Conservation (phyloP, 2,888 invertebrate genomes). For the Pyrocoelia pectoralis region DNA sequence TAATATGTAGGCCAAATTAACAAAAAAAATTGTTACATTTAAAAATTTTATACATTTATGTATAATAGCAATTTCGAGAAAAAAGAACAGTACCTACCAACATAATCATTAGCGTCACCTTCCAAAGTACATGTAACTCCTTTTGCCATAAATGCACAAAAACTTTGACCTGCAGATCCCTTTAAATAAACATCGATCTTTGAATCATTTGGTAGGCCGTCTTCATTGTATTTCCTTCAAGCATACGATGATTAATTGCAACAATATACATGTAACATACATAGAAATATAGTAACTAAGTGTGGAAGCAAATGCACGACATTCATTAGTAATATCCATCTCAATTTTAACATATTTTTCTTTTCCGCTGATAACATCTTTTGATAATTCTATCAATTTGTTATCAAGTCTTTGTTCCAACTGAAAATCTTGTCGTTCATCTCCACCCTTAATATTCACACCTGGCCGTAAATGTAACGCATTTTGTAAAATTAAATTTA, state of each 20-base stretch:
- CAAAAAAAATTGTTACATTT: too few relatives aligned
- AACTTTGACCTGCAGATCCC: constrained; percentile 98
- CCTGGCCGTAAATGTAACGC: constrained; percentile 90
- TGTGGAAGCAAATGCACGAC: constrained; percentile 92
- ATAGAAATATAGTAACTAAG: constrained; percentile 94
- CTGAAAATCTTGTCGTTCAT: constrained; percentile 86
- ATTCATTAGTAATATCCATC: constrained; percentile 88
- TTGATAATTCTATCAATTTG: constrained; percentile 74
- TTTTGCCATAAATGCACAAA: constrained; percentile 94
- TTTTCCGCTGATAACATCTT: constrained; percentile 78
- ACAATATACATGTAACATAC: constrained; percentile 63
- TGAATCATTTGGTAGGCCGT: constrained; percentile 82
- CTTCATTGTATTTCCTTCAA: constrained; percentile 83
- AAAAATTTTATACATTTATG: too few relatives aligned
- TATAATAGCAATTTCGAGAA: too few relatives aligned
- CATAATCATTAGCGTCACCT: constrained; percentile 99
- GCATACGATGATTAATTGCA: background rate
- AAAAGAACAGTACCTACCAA: constrained; percentile 76
- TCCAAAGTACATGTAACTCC: constrained; percentile 91
- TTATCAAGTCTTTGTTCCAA: constrained; percentile 85
- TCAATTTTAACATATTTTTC: constrained; percentile 73
- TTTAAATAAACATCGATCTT: constrained; percentile 80
- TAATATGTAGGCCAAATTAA: too few relatives aligned
- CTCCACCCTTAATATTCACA: constrained; percentile 90
- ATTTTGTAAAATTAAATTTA: constrained; percentile 85